Percentiles rank a stretch among this genome's conserved stretches.
phyloP scores from a whole-genome alignment of 1,140 invertebrate species.

The Polyergus mexicanus region DNA sequence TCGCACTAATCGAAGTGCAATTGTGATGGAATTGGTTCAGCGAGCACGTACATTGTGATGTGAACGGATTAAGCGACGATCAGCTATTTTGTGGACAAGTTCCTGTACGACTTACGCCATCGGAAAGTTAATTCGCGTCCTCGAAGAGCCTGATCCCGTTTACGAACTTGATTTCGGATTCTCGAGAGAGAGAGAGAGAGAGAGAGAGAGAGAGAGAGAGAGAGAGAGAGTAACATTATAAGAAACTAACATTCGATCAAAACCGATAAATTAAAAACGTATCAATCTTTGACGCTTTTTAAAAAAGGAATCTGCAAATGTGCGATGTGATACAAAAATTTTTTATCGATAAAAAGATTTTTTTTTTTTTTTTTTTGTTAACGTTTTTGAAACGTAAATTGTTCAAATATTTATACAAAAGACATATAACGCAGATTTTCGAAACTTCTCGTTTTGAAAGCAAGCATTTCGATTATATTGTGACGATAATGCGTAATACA shows the following conservation, averaged over 20 bases:
- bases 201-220: background rate
- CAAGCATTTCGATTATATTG: background rate
- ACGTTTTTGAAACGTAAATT: background rate
- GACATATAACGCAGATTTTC: background rate
- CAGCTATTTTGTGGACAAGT: slow-evolving; percentile 53
- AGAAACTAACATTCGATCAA: background rate
- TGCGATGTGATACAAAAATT: background rate
- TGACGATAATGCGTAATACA: no score
- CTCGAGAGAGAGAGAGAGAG: background rate
- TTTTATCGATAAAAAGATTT: slow-evolving; percentile 8
- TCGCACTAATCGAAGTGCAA: slow-evolving; percentile 38
- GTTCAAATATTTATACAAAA: background rate
- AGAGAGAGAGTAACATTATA: background rate
- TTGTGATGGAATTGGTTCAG: slow-evolving; percentile 31
- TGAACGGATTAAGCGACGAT: slow-evolving; percentile 51
- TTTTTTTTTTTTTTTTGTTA: background rate
- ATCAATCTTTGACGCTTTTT: background rate
- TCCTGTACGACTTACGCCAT: slow-evolving; percentile 28
- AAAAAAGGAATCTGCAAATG: background rate
- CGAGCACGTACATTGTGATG: slow-evolving; percentile 45
- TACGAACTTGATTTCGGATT: slow-evolving; percentile 36
- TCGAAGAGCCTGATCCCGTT: background rate
- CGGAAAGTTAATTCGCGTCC: slow-evolving; percentile 44
- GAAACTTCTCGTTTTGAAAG: background rate
- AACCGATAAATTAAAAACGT: background rate